Percentiles rank a stretch among this genome's conserved stretches.
These are phyloP conservation scores for Proctacanthus coquilletti DNA, from an alignment of 1,140 invertebrate genomes.

Conservation along the genomic window DNA sequence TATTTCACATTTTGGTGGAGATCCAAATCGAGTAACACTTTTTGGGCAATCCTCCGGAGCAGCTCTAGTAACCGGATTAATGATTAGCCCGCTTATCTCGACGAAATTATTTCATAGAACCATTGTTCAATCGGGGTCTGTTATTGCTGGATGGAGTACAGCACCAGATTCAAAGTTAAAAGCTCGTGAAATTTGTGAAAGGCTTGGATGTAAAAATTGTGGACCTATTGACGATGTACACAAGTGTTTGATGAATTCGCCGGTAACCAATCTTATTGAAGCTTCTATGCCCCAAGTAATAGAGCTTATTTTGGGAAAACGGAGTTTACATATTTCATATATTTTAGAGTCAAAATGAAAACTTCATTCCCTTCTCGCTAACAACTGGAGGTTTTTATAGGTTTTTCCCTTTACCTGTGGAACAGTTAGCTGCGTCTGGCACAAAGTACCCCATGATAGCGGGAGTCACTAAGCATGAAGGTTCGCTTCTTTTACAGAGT, in stretches of 20 bases:
- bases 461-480: constrained; percentile 26
- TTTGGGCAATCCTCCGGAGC: constrained; percentile 25
- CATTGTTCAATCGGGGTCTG: constrained; percentile 26
- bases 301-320: constrained; percentile 15
- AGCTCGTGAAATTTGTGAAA: constrained; percentile 13
- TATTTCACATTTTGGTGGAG: constrained; percentile 47
- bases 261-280: constrained; percentile 12
- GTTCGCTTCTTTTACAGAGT: constrained; percentile 22
- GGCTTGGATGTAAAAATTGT: constrained; percentile 12
- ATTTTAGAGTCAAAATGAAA: no score
- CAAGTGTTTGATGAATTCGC: constrained; percentile 11
- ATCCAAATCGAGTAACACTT: constrained; percentile 34
- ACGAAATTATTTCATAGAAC: constrained; percentile 15
- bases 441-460: constrained; percentile 17
- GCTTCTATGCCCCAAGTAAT: no score
- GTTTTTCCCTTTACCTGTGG: constrained; percentile 16
- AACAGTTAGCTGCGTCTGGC: no score
- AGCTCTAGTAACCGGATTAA: constrained; percentile 16
- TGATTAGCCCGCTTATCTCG: constrained; percentile 19
- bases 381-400: constrained; percentile 16
- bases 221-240: constrained; percentile 7
- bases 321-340: constrained; percentile 12
- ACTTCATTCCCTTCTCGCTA: no score
- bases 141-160: constrained; percentile 19
- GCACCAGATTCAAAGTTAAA: constrained; percentile 13